Base-by-base conservation (phyloP, 2,888 invertebrate species). In the Rhagonycha fulva region DNA sequence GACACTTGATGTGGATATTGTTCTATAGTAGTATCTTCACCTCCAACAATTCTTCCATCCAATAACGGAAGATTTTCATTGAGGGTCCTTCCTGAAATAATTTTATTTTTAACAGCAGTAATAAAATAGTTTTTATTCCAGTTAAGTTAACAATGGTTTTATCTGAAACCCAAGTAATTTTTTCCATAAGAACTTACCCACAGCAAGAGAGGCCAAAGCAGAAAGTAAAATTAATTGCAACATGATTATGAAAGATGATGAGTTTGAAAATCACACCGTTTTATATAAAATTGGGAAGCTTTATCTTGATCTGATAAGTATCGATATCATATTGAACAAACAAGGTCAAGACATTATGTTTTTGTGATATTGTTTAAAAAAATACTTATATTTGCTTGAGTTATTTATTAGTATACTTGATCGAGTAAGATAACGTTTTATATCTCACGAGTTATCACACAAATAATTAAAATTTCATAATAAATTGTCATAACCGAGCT, bases 11-110 rank as follows among this genome's bases (percentile, higher is more conserved):
- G 68, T 7, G 73, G 73, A 23, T 68, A 30, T 14, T 68, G n/a
- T 28, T 73, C 73, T 11, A 73, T 73, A 4, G 73, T 73, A 5
- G 73, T 73, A 11, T 68, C 62, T 60, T 24, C 28, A 9, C 73
- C 73, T 24, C 73, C 73, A 9, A 73, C 73, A 14, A 73, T 68
- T 28, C 32, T 73, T 12, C 61, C 68, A 1, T 47, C 32, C 19
- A 23, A 10, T 61, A 19, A 11, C 4, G 19, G 60, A 19, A 62
- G 30, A 0, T 2, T 19, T 69, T 14, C 10, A 10, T 14, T 60
- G 14, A 24, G 47, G 0, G 3, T 70, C 14, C 30, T 68, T 1
- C 26, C 68, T 68, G 30, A 26, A 14, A 28, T 26, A 68, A 14
- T 67, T 28, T 4, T 24, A 24, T 24, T 24, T 24, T 24, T 24